Conservation (phyloP, 2,113 vertebrate species). For the Elephas maximus region DNA sequence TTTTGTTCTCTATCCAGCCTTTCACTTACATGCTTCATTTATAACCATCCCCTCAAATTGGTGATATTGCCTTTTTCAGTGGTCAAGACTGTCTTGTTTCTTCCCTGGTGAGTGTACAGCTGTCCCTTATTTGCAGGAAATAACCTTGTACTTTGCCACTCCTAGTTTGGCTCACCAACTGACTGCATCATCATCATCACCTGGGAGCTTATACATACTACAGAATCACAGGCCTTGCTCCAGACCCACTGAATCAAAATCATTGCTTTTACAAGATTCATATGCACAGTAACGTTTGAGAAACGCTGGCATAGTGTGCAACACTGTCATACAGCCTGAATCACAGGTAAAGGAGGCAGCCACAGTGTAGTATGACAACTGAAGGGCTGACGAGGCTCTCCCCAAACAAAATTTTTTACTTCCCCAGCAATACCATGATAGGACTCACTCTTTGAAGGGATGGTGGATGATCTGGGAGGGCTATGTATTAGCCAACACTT, state of each 20-base stretch:
- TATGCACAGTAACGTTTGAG: not conserved
- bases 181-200: not conserved
- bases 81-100: not conserved
- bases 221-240: not conserved
- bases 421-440: not conserved
- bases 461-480: not conserved
- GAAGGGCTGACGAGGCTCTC: not conserved
- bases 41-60: not conserved
- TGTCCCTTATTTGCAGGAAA: not conserved
- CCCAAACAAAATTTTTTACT: not conserved
- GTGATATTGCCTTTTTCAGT: not conserved
- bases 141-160: not conserved
- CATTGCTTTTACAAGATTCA: not conserved
- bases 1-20: not conserved
- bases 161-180: not conserved
- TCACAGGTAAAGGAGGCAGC: not conserved
- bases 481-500: not conserved
- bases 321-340: not conserved
- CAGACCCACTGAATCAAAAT: not conserved
- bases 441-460: not conserved
- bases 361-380: not conserved
- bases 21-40: not conserved
- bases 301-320: not conserved
- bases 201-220: not conserved
- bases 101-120: not conserved